These are phyloP conservation scores for honey bee (Apis mellifera) DNA, from an alignment of 1,140 invertebrate genomes.

Conservation along the genomic window DNA sequence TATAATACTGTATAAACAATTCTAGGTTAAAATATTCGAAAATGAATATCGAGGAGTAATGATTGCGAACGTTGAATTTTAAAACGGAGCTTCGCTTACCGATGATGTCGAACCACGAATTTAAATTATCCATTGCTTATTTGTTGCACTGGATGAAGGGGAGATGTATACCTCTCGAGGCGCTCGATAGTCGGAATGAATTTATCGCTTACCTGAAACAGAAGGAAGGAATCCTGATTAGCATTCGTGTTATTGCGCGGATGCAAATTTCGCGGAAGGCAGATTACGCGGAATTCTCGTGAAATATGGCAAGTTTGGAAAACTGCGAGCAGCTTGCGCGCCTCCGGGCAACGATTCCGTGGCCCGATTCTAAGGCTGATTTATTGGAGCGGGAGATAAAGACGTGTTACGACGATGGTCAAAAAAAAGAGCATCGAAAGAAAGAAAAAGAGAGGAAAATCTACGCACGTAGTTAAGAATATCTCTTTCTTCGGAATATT, in stretches of 20 bases:
- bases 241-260: conserved; percentile 48
- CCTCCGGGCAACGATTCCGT: neutral
- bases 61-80: too few relatives aligned
- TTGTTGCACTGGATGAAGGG: neutral
- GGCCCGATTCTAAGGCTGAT: conserved; percentile 37
- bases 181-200: conserved; percentile 15
- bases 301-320: conserved; percentile 47
- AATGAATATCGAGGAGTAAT: too few relatives aligned
- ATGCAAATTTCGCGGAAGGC: conserved; percentile 44
- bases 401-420: neutral
- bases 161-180: too few relatives aligned
- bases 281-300: conserved; percentile 41
- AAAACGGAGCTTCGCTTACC: neutral
- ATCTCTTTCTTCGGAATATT: too few relatives aligned
- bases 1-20: too few relatives aligned
- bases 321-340: conserved; percentile 26
- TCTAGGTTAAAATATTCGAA: neutral
- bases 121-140: too few relatives aligned
- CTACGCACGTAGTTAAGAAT: too few relatives aligned
- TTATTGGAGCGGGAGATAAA: conserved; percentile 26
- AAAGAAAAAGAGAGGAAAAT: too few relatives aligned
- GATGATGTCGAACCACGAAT: too few relatives aligned
- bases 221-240: conserved; percentile 45
- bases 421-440: neutral
- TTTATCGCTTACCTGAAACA: conserved; percentile 54